Percentiles rank a stretch among this genome's conserved stretches.
Conservation (phyloP, 2,888 invertebrate species). For the Rhingia rostrata region DNA sequence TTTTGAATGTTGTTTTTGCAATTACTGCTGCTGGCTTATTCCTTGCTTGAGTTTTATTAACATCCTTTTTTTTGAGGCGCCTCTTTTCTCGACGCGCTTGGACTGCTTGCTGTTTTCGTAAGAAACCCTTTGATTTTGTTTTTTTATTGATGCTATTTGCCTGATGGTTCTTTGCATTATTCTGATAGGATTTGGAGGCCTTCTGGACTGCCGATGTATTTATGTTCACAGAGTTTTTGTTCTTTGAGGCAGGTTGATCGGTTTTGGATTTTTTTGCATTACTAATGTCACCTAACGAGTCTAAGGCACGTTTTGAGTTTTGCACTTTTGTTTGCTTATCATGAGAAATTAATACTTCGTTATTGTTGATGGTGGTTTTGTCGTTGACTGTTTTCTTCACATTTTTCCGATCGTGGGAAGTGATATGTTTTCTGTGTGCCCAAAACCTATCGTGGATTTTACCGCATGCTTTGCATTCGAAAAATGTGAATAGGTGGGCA, state of each 20-base stretch:
- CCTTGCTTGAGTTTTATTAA: conserved; percentile 14
- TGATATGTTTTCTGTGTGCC: conserved; percentile 59
- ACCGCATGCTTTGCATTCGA: conserved; percentile 65
- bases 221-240: conserved; percentile 6
- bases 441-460: conserved; percentile 65
- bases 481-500: conserved; percentile 63
- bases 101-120: conserved; percentile 56
- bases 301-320: conserved; percentile 60
- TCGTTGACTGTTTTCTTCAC: conserved; percentile 1
- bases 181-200: conserved; percentile 23
- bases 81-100: conserved; percentile 44
- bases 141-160: conserved; percentile 43
- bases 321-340: conserved; percentile 20
- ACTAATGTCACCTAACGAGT: conserved; percentile 13
- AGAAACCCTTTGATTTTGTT: conserved; percentile 48
- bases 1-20: conserved; percentile 66
- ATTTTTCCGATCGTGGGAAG: conserved; percentile 58
- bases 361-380: conserved; percentile 25
- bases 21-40: conserved; percentile 6
- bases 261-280: conserved; percentile 20
- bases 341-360: conserved; percentile 39
- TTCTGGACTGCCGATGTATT: conserved; percentile 5
- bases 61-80: conserved; percentile 29
- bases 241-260: conserved; percentile 26
- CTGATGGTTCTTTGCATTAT: conserved; percentile 10